Evolutionary conservation across 2,113 vertebrate species (phyloP), one percentile per base, ranked within the genome.

Genomic region (Bombycilla garrulus): DNA sequence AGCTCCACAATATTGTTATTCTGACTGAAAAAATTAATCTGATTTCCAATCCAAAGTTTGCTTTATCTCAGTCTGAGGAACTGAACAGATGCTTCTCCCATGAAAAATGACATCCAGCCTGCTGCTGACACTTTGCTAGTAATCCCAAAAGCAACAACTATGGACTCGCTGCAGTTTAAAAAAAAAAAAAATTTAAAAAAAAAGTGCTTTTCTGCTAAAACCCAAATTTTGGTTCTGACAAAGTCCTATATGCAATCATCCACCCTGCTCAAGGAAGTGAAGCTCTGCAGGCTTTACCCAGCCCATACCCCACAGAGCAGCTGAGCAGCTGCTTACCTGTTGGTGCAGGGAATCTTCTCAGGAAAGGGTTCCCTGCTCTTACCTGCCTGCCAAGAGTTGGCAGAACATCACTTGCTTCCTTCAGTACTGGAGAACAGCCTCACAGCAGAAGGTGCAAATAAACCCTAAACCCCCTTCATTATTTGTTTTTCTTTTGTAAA

Each of bases 1-100:
- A 73, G 64, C 54, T 93, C 44, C 22, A 38, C 40, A 51, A 40
- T 31, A 31, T 45, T 9, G 38, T 91, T 84, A 76, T 24, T 93
- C 84, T 64, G 47, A 86, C 44, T 60, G 44, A 95, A 66, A 90
- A 36, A 36, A 53, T 72, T 76, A 57, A 81, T 57, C 74, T 60
- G 38, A 85, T 88, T 94, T 77, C 81, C 76, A 95, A 36, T n/a
- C 45, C 71, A n/a, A 95, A 95, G 50, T 73, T 93, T 85, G 78
- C 50, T 80, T 71, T 90, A 94, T 87, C 74, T 92, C 23, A 4
- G 25, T 73, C 60, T 93, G 42, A 84, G 86, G 88, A 96, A 81
- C 33, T 24, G 48, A 81, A 93, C 73, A 89, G 79, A 85, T 28
- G 60, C 33, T 87, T 92, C 86, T 90, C 80, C 72, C n/a, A 20